Evolutionary conservation across 2,888 invertebrate genomes (phyloP).

Genomic region (Congeria kusceri): DNA sequence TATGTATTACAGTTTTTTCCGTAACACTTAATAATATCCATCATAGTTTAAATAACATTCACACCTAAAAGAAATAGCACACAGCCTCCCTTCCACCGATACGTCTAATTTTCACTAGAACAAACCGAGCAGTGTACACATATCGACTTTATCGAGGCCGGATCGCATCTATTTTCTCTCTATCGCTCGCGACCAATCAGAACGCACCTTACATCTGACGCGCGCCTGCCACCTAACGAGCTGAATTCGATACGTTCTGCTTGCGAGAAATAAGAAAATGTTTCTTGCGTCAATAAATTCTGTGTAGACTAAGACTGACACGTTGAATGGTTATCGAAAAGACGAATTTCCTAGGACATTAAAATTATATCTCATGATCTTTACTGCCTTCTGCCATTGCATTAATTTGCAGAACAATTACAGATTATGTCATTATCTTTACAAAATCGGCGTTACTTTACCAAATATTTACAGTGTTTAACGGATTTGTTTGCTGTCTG

Average conservation of each 20-base stretch:
- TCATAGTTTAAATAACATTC: no score
- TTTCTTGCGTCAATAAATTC: conserved; percentile 35
- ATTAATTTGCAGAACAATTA: conserved; percentile 29
- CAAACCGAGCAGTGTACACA: conserved; percentile 1
- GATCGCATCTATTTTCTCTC: conserved; percentile 15
- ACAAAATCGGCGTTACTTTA: no score
- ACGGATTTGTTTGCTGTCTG: no score
- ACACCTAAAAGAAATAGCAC: no score
- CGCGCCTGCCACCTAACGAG: conserved; percentile 45
- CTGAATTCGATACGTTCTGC: conserved; percentile 33
- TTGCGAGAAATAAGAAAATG: conserved; percentile 15
- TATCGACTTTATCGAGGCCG: not conserved
- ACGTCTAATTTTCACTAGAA: not conserved
- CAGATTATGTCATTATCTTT: no score
- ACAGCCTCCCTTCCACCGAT: not conserved
- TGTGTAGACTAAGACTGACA: conserved; percentile 10
- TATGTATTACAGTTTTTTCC: not conserved
- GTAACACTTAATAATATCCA: no score
- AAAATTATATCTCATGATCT: conserved; percentile 37
- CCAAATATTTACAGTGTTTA: no score
- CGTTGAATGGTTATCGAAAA: conserved; percentile 6
- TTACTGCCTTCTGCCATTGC: conserved; percentile 14
- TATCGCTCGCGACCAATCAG: not conserved
- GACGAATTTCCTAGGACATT: conserved; percentile 28
- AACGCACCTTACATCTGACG: conserved; percentile 19